phyloP scores from a whole-genome alignment of 2,888 invertebrate genomes.

The Hedya salicella region DNA sequence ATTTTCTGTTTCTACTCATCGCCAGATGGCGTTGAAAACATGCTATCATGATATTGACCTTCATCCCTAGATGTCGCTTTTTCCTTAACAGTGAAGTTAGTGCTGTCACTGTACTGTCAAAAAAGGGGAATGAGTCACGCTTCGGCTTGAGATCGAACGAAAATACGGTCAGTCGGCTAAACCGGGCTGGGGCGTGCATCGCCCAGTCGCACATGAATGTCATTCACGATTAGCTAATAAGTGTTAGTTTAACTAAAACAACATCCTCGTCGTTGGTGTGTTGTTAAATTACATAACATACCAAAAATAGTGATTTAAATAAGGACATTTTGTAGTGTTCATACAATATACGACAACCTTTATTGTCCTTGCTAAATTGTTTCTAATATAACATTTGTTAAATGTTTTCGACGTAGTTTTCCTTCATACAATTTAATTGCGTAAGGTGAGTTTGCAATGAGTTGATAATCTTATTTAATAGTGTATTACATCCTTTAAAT shows the following conservation, averaged over 20 bases:
- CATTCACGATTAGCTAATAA: slow-evolving; percentile 57
- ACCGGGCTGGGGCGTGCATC: slow-evolving; percentile 49
- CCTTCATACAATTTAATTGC: slow-evolving; percentile 52
- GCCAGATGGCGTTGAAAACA: slow-evolving; percentile 34
- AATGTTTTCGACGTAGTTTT: slow-evolving; percentile 64
- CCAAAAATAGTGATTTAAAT: slow-evolving; percentile 56
- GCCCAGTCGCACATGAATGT: slow-evolving; percentile 53
- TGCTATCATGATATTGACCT: slow-evolving; percentile 29
- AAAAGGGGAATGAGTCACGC: slow-evolving; percentile 59
- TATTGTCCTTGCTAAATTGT: slow-evolving; percentile 63
- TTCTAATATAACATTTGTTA: slow-evolving; percentile 60
- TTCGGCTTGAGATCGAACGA: slow-evolving; percentile 48
- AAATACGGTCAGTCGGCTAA: slow-evolving; percentile 47
- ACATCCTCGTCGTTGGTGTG: slow-evolving; percentile 49
- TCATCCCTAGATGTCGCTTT: slow-evolving; percentile 53
- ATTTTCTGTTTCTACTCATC: slow-evolving; percentile 4
- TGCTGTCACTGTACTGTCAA: slow-evolving; percentile 51
- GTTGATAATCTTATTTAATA: slow-evolving; percentile 1
- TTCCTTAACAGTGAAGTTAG: slow-evolving; percentile 51
- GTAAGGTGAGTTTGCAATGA: slow-evolving; percentile 59
- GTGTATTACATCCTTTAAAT: not conserved
- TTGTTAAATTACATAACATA: slow-evolving; percentile 45
- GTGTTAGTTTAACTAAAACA: slow-evolving; percentile 56
- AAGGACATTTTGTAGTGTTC: slow-evolving; percentile 33
- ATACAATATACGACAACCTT: slow-evolving; percentile 47